Conservation (phyloP, 2,797 vertebrate species). For the Lepilemur ruficaudatus region DNA sequence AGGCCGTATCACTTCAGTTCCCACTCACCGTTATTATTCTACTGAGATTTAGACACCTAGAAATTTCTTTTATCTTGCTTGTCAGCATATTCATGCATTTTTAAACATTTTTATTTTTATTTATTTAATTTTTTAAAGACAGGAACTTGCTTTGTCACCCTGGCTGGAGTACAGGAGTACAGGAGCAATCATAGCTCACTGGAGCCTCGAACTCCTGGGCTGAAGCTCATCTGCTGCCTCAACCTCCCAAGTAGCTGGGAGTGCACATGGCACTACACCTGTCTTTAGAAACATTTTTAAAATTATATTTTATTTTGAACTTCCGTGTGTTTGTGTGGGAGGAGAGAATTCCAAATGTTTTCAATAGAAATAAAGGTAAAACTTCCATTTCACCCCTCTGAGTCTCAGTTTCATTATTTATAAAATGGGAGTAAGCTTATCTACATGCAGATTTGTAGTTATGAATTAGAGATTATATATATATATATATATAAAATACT, state of each 20-base stretch:
- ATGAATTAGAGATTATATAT: not conserved
- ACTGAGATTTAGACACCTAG: not conserved
- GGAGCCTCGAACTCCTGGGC: not conserved
- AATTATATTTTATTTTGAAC: constrained; percentile 17
- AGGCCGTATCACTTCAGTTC: not conserved
- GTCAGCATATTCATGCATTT: not conserved
- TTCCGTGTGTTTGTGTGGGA: not conserved
- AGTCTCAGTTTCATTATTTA: not conserved
- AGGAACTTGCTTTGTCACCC: not conserved
- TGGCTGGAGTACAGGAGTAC: not conserved
- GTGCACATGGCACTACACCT: not conserved
- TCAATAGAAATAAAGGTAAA: not conserved
- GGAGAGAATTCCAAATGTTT: not conserved
- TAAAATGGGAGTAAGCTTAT: not conserved
- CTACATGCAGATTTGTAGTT: not conserved
- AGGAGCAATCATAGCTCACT: not conserved
- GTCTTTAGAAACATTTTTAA: not conserved
- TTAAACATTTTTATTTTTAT: not conserved
- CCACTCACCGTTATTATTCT: not conserved
- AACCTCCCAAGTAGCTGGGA: not conserved
- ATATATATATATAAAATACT: not conserved
- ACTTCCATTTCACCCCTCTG: not conserved
- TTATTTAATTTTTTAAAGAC: not conserved
- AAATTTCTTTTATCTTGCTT: not conserved
- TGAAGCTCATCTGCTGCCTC: not conserved